phyloP scores from a whole-genome alignment of 2,888 invertebrate genomes.

The Lasioglossum pauxillum region DNA sequence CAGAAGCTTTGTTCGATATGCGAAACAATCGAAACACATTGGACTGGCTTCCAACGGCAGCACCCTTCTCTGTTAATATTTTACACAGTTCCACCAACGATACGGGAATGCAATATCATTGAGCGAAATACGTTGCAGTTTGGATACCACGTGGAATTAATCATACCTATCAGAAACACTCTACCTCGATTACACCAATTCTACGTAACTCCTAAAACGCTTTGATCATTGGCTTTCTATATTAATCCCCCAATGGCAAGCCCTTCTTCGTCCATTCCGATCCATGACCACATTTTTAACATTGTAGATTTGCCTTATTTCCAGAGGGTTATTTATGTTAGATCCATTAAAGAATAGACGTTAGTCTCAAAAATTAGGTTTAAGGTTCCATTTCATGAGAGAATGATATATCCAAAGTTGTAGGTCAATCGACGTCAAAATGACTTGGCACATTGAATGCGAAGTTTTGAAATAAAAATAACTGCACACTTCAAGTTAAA shows the following conservation, averaged over 20 bases:
- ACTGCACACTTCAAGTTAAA: no score
- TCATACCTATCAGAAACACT: slow-evolving; percentile 38
- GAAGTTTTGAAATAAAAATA: no score
- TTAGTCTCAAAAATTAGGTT: no score
- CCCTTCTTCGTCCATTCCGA: background rate
- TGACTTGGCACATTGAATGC: no score
- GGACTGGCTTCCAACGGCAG: slow-evolving; percentile 26
- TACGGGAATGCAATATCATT: slow-evolving; percentile 50
- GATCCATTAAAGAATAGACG: no score
- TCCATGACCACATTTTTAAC: background rate
- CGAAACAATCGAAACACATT: slow-evolving; percentile 43
- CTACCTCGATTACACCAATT: slow-evolving; percentile 14
- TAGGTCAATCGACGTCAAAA: no score
- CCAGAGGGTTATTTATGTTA: no score
- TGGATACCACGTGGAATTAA: slow-evolving; percentile 64
- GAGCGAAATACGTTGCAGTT: slow-evolving; percentile 36
- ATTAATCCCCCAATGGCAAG: background rate
- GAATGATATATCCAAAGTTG: no score
- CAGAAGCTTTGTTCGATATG: slow-evolving; percentile 10
- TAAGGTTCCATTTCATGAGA: no score
- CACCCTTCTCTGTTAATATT: slow-evolving; percentile 58
- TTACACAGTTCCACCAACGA: slow-evolving; percentile 38
- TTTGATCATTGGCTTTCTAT: slow-evolving; percentile 34
- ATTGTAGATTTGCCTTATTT: background rate
- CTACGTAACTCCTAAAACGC: slow-evolving; percentile 43